Percentiles rank a stretch among this genome's conserved stretches.
Evolutionary conservation across 2,888 invertebrate genomes (phyloP).

Genomic region (Ennomos erosarius): DNA sequence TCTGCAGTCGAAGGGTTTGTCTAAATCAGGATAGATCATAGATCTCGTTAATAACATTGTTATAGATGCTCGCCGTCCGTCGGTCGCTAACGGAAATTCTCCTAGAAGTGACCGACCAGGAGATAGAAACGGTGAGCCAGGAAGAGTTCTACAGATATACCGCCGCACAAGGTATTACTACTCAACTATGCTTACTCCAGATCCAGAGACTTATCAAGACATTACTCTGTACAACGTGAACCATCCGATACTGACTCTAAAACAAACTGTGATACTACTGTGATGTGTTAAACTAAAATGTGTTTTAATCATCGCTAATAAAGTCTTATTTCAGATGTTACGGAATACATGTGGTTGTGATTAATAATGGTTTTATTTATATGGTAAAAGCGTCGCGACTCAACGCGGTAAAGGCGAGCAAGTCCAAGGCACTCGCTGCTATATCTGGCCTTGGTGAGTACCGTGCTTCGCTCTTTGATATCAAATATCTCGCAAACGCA

Average conservation of each 20-base stretch:
- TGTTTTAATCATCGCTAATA: constrained; percentile 67
- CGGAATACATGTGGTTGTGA: constrained; percentile 78
- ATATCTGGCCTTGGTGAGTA: constrained; percentile 96
- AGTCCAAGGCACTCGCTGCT: constrained; percentile 95
- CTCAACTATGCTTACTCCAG: constrained; percentile 36
- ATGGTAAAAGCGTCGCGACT: constrained; percentile 88
- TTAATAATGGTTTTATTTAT: constrained; percentile 86
- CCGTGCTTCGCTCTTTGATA: constrained; percentile 37
- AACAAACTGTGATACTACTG: constrained; percentile 56
- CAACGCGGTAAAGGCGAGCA: constrained; percentile 88
- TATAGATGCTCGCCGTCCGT: constrained; percentile 94
- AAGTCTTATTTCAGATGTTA: constrained; percentile 83
- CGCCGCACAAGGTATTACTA: constrained; percentile 91
- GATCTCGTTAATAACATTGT: no score
- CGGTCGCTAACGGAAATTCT: constrained; percentile 96
- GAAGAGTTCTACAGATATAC: constrained; percentile 94
- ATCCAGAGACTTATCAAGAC: constrained; percentile 31
- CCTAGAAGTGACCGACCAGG: constrained; percentile 96
- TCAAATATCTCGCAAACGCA: constrained; percentile 44
- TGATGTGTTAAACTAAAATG: constrained; percentile 54
- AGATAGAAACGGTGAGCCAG: constrained; percentile 93
- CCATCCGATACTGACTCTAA: constrained; percentile 61
- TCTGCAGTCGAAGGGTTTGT: no score
- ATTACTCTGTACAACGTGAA: constrained; percentile 66
- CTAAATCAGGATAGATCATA: no score